Base-by-base conservation (phyloP, 2,113 vertebrate species). In the Dipodomys merriami region DNA sequence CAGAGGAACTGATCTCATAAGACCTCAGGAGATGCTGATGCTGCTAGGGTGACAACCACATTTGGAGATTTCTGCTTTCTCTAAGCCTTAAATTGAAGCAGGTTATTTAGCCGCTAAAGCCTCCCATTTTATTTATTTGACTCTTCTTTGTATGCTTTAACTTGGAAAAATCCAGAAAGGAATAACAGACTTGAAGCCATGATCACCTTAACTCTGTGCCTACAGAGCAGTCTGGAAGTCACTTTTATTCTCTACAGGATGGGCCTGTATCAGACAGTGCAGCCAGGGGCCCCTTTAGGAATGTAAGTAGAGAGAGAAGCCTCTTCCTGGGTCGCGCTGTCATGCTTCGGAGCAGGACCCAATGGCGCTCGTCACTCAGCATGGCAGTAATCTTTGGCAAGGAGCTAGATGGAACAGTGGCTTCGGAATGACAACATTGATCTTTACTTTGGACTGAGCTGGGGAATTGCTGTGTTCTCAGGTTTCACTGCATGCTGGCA, bases 391-490 rank as follows among this genome's bases (percentile, higher is more conserved):
- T 83, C 46, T 30, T 84, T 77, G 84, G 82, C 87, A 57, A 9
- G 46, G 78, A 87, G 73, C 49, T 84, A 30, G 84, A 35, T 29
- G 94, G 67, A 85, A 83, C 64, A 76, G 44, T 27, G 79, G 46
- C 83, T 90, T 83, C 60, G 73, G 27, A 87, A 91, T 87, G 93
- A 95, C 88, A 92, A 25, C 78, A 65, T 68, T 91, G 91, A 95
- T 91, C 95, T 87, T 83, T 82, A 84, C 85, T 94, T 94, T 93
- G 76, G 82, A 85, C 81, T 20, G 68, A 87, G 68, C 69, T 85
- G 49, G n/a, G 82, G 77, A 74, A 73, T 91, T 53, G 65, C n/a
- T 49, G 44, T 22, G 64, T 76, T 90, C 94, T 97, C 86, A 72
- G 65, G 71, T 95, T 96, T 94, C 84, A 30, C 20, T 15, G 81